Percentiles rank a stretch among this genome's conserved stretches.
Evolutionary conservation across 2,888 invertebrate species (phyloP).

Genomic region (Drosophila testacea): DNA sequence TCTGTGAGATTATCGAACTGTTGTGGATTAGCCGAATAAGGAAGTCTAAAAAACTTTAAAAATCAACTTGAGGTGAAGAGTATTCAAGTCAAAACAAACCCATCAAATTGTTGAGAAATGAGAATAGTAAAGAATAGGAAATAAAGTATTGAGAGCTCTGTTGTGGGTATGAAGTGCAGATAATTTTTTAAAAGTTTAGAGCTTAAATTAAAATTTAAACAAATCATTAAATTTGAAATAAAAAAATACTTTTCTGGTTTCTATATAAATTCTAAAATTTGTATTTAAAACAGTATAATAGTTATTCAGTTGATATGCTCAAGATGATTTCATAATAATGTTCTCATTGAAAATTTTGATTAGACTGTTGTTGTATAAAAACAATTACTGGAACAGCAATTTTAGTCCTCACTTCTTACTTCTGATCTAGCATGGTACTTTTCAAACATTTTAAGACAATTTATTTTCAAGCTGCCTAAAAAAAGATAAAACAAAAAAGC

Average conservation of each 20-base stretch:
- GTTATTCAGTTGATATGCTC: no score
- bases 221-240: no score
- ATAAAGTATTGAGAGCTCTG: conserved; percentile 5
- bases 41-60: conserved; percentile 32
- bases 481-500: conserved; percentile 1
- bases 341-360: no score
- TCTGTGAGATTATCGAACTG: conserved; percentile 47
- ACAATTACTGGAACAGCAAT: background rate
- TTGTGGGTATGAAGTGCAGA: background rate
- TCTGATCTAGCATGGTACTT: no score
- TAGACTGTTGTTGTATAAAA: no score
- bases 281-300: no score
- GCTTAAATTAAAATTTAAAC: no score
- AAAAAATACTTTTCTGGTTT: no score
- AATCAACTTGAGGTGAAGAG: conserved; percentile 28
- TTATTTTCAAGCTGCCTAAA: background rate
- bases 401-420: background rate
- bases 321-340: no score
- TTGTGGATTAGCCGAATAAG: conserved; percentile 26
- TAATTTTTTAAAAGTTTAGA: no score
- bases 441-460: no score
- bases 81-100: background rate
- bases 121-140: background rate
- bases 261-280: no score
- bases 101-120: background rate